Percentiles rank a stretch among this genome's conserved stretches.
Evolutionary conservation across 2,797 vertebrate genomes (phyloP).

Genomic region (Babyrousa celebensis): DNA sequence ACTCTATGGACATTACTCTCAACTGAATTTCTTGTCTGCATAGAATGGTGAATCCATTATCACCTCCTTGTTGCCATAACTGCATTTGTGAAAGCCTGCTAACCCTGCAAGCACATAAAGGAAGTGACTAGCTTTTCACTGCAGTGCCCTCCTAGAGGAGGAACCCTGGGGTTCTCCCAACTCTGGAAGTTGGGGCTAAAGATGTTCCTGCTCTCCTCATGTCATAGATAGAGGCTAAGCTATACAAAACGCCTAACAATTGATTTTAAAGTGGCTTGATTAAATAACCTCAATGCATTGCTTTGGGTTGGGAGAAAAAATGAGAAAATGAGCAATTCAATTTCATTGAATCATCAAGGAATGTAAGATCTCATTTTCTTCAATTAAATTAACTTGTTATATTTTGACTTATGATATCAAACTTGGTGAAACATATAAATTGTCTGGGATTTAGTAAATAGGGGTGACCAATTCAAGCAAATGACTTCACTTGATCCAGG

Average conservation of each 20-base stretch:
- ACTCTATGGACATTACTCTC: no score
- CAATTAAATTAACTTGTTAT: conserved; percentile 72
- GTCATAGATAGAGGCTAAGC: background rate
- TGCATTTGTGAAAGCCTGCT: background rate
- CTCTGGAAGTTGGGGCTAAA: background rate
- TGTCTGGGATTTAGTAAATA: conserved; percentile 63
- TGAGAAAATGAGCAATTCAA: conserved; percentile 56
- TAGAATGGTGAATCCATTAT: background rate
- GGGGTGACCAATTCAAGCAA: conserved; percentile 77
- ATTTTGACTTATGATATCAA: conserved; percentile 73
- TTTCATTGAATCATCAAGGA: conserved; percentile 71
- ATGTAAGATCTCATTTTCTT: conserved; percentile 65
- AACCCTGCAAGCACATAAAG: background rate
- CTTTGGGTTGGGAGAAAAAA: conserved; percentile 51
- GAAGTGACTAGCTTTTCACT: background rate
- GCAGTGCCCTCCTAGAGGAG: background rate
- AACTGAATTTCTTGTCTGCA: background rate
- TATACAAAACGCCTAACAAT: background rate
- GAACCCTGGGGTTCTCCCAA: background rate
- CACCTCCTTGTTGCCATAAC: background rate
- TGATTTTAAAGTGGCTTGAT: conserved; percentile 16
- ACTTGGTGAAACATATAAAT: conserved; percentile 61
- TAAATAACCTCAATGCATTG: background rate
- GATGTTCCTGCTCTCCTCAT: background rate
- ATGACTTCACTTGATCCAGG: conserved; percentile 76